Evolutionary conservation across 2,113 vertebrate species (phyloP), one percentile per base, ranked within the genome.

Genomic region (Epinephelus moara): DNA sequence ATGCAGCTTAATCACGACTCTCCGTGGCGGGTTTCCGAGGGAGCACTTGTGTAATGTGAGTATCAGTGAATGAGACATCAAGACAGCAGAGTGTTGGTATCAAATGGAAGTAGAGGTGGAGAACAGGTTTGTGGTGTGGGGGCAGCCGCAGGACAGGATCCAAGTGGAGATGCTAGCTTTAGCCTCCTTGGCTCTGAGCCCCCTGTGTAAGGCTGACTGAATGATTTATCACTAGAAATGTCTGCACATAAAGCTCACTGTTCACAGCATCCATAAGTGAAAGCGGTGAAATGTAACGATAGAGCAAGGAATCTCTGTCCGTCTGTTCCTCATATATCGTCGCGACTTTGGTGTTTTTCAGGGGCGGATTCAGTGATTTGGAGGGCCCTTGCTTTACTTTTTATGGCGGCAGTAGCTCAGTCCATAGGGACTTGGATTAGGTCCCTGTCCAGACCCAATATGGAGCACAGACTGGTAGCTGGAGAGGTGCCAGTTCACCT

Each of bases 1-100:
- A 85, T 76, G 87, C 75, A 59, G 75, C 68, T 63, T 64, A 87
- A 82, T 80, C 82, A 70, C 73, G 40, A 42, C 27, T 75, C 72
- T 61, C 52, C 30, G 19, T 49, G 9, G 61, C 53, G 68, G 69
- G 72, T 85, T 80, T 87, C 72, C 21, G 27, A 59, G 82, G 75
- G 68, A 63, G 25, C 42, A 8, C 13, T 45, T 5, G 73, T 50
- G 73, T 23, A 66, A 70, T 23, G 66, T 18, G 59, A 42, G 56
- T 37, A 42, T 87, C 63, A 30, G 62, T 57, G 67, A 73, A 42
- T 64, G 75, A 85, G 72, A 79, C 78, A 71, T 49, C 0, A 75
- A 55, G 73, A 42, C n/a, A 60, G 69, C 59, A 12, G 42, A 59
- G 71, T 62, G 52, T 50, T 52, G 42, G 23, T 49, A 19, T 85